Evolutionary conservation across 2,797 vertebrate genomes (phyloP), one percentile per base, ranked within the genome.

Genomic region (Propithecus perrieri): DNA sequence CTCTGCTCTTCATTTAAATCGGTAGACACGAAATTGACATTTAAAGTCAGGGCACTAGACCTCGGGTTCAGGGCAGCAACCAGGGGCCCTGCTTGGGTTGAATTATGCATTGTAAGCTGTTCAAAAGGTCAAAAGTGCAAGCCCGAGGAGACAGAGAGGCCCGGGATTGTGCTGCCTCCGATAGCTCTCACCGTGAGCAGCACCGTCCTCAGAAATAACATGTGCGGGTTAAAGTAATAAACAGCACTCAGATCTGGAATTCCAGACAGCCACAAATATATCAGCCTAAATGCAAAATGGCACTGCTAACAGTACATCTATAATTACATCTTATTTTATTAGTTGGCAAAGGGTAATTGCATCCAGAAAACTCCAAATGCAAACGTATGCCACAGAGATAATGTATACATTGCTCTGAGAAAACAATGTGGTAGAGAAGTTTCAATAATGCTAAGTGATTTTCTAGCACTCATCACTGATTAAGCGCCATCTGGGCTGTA

Each of bases 261-360:
- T 7, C 96, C 95, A 98, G 94, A 91, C 85, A 97, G 92, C 75
- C 91, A 55, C 86, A 95, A 63, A 97, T 94, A 22, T 76, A 97
- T 96, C 97, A 95, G 22, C 96, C 97, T 96, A 96, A 97, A 97
- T 92, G 94, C 94, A 97, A 97, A 98, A 96, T 97, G 92, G 95
- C 94, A 92, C 97, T 94, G 97, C 96, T 96, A 97, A 97, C 89
- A 89, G 95, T 79, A n/a, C 97, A 97, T 97, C 98, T 98, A 41
- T 96, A 98, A 98, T 98, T 98, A 98, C 96, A 20, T 90, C 26
- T 50, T 94, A 95, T 97, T 98, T 98, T 98, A 98, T 98, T 98
- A 98, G 98, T 97, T 95, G 97, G 97, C 92, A 94, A 97, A 96
- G 67, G 95, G 71, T 98, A 98, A 98, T 98, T 98, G 94, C 93